Base-by-base conservation (phyloP, 1,140 invertebrate genomes). In the Drosophila nigrodunni region DNA sequence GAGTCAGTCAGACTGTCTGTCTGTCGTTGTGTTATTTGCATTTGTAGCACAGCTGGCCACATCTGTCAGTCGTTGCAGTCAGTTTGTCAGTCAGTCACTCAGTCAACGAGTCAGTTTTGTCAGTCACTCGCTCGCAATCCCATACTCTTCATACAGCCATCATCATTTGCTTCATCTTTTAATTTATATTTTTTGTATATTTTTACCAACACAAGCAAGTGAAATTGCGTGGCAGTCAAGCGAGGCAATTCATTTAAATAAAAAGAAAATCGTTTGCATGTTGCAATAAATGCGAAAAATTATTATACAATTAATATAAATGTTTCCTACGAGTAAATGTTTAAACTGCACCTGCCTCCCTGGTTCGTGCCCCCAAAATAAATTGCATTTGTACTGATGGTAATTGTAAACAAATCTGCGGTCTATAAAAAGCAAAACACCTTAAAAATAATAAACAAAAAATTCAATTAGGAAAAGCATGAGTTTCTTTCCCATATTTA, bases 161-260 rank as follows among this genome's bases (percentile, higher is more conserved):
- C 73, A 66, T 58, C 70, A 75, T 70, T 72, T 65, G 60, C 59
- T 77, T 39, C 50, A 35, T 52, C 39, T 71, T 52, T 57, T 21
- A 15, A 15, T 55, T 55, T 70, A 25, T 25, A 3, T 25, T 25
- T 25, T 25, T 25, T 4, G 4, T 25, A 25, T 30, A 30, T 60
- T 50, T 43, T 68, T 64, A 73, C 60, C 68, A 15, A 0, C 15
- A 15, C 15, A 15, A 15, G 15, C 15, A 69, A 80, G 74, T 72
- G 82, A 85, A 85, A 85, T 78, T 85, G 82, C 74, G 78, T 77
- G 82, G 47, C 82, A 86, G 78, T 39, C 82, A 87, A 67, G 76
- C 82, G 75, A 57, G 65, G 78, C 76, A 65, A 76, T 82, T 87
- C 83, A 88, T 88, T 88, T 79, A 88, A 87, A 88, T 88, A 82